These are phyloP conservation scores for Psittacula echo DNA, from an alignment of 2,797 vertebrate species.

Conservation along the genomic window DNA sequence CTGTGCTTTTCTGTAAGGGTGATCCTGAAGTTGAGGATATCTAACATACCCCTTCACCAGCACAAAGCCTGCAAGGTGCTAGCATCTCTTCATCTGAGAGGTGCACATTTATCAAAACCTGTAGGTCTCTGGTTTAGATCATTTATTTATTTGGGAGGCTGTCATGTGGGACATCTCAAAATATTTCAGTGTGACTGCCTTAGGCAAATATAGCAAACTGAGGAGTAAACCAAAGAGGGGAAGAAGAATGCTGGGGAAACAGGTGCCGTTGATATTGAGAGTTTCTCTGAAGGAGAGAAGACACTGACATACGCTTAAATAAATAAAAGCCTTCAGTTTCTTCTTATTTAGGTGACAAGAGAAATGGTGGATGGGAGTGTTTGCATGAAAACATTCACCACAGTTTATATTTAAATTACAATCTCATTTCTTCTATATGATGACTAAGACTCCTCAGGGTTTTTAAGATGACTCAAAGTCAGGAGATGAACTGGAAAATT, in stretches of 20 bases:
- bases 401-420: slow-evolving; percentile 10
- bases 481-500: not conserved
- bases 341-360: not conserved
- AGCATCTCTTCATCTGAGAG: not conserved
- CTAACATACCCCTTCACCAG: not conserved
- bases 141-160: not conserved
- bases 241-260: not conserved
- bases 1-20: not conserved
- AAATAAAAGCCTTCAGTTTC: not conserved
- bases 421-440: not conserved
- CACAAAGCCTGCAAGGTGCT: not conserved
- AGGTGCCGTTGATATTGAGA: not conserved
- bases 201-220: not conserved
- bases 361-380: not conserved
- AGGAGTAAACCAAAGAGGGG: not conserved
- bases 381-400: not conserved
- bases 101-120: not conserved
- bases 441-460: not conserved
- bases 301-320: not conserved
- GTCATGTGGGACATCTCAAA: not conserved
- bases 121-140: not conserved
- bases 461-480: not conserved
- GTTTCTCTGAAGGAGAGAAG: not conserved
- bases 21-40: not conserved
- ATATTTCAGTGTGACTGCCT: not conserved